Percentiles rank a stretch among this genome's conserved stretches.
Conservation (phyloP, 2,113 vertebrate species). For the Nycticorax nycticorax region DNA sequence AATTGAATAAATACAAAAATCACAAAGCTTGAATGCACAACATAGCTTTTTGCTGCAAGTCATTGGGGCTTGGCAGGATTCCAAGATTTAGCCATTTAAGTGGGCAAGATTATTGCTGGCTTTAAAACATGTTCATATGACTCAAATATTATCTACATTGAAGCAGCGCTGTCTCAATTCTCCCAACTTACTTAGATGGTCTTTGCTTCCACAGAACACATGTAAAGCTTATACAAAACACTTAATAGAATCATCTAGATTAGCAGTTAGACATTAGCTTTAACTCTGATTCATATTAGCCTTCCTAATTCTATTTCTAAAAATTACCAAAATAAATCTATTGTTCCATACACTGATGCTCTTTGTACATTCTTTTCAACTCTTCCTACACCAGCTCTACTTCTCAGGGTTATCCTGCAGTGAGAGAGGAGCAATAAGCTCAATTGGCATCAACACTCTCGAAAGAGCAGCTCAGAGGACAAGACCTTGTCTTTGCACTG, state of each 20-base stretch:
- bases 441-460: background rate
- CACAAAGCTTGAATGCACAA: background rate
- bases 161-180: background rate
- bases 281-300: background rate
- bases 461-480: background rate
- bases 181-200: background rate
- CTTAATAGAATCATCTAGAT: background rate
- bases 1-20: background rate
- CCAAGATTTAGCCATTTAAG: background rate
- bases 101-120: background rate
- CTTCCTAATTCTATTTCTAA: background rate
- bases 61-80: background rate
- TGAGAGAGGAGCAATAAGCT: background rate
- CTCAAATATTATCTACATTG: background rate
- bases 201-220: background rate
- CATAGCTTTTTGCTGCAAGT: background rate
- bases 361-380: background rate
- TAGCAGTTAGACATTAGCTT: background rate
- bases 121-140: background rate
- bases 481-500: background rate
- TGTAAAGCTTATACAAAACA: background rate
- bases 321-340: background rate
- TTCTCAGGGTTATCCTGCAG: background rate
- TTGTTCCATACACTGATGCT: background rate
- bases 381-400: background rate